Conservation (phyloP, 2,113 vertebrate genomes). For the Steatornis caripensis region DNA sequence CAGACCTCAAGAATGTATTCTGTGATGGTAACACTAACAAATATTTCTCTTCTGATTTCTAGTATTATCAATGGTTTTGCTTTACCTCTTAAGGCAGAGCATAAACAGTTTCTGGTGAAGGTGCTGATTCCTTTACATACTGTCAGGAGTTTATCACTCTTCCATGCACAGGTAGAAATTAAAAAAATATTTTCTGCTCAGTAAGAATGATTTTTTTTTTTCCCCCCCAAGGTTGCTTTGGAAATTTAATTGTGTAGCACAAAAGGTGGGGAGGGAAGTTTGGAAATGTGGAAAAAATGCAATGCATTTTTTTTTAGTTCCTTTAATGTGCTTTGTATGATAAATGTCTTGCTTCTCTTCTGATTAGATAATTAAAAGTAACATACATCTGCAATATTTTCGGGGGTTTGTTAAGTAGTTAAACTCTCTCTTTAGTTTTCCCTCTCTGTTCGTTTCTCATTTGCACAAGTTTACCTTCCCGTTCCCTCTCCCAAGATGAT, state of each 20-base stretch:
- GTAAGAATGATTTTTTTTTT: neutral
- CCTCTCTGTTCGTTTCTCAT: neutral
- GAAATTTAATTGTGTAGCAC: neutral
- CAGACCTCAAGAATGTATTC: neutral
- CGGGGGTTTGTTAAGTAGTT: neutral
- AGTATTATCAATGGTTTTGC: conserved; percentile 99
- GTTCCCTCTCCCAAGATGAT: neutral
- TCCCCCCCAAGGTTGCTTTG: neutral
- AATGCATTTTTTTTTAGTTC: neutral
- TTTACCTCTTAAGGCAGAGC: conserved; percentile 97
- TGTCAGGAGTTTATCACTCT: conserved; percentile 97
- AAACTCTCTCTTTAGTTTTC: neutral
- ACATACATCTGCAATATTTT: neutral
- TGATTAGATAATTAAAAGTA: neutral
- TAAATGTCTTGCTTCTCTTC: neutral
- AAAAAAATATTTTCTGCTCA: neutral
- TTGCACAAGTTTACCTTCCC: neutral
- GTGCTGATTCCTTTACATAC: conserved; percentile 98
- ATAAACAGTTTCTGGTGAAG: conserved; percentile 99
- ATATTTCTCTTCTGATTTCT: conserved; percentile 54
- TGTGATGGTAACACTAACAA: conserved; percentile 35
- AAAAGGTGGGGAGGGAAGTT: neutral
- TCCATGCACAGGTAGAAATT: conserved; percentile 93
- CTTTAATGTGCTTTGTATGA: neutral
- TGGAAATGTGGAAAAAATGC: neutral